A percentile compares a stretch with the other conserved stretches of the same genome.
Evolutionary conservation across 1,140 invertebrate genomes (phyloP).

Genomic region (Drosophila malerkotliana): DNA sequence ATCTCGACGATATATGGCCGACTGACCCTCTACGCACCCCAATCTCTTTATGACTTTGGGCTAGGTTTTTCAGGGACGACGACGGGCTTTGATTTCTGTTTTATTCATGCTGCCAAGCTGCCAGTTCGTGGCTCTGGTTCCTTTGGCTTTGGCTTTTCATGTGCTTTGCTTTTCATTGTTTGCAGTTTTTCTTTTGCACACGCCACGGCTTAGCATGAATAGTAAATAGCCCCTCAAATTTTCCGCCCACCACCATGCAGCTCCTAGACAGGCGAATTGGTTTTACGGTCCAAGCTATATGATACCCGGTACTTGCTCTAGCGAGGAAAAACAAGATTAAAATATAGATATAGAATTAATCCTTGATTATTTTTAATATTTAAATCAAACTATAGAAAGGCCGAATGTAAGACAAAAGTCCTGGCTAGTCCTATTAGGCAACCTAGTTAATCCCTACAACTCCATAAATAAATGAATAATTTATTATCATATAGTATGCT

Average conservation of each 20-base stretch:
- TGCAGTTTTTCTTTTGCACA: constrained; percentile 75
- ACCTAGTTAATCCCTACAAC: background rate
- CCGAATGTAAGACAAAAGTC: background rate
- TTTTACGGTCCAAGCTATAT: background rate
- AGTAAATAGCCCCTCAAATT: constrained; percentile 63
- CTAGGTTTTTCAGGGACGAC: constrained; percentile 60
- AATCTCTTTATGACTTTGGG: constrained; percentile 47
- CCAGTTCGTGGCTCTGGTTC: constrained; percentile 29
- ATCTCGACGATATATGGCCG: constrained; percentile 4
- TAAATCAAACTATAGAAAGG: too few relatives aligned
- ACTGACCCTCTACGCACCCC: background rate
- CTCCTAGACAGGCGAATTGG: constrained; percentile 17
- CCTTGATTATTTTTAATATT: too few relatives aligned
- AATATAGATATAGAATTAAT: too few relatives aligned
- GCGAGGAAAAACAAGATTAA: too few relatives aligned
- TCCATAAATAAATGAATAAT: background rate
- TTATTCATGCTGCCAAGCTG: constrained; percentile 70
- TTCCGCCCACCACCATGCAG: background rate
- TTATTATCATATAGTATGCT: background rate
- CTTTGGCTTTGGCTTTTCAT: constrained; percentile 49
- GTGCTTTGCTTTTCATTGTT: constrained; percentile 65
- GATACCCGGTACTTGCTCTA: constrained; percentile 7
- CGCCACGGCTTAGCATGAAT: constrained; percentile 74
- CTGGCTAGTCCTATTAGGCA: background rate
- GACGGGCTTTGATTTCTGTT: constrained; percentile 57